Evolutionary conservation across 2,113 vertebrate genomes (phyloP), one percentile per base, ranked within the genome.

Genomic region (Cinclus cinclus): DNA sequence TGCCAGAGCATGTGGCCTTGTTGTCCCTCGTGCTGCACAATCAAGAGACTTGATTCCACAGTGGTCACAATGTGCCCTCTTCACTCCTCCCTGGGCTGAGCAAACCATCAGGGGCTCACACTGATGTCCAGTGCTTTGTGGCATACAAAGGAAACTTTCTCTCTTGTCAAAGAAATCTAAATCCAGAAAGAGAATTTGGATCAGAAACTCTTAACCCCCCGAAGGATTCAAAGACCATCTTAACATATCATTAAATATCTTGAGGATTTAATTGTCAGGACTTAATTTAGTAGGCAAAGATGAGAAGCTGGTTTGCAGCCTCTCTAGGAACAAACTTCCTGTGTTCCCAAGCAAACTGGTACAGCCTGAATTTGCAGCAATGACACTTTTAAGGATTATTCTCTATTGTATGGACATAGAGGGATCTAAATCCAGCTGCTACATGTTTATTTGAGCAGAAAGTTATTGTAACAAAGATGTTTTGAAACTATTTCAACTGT

Each of bases 401-500:
- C 33, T 63, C 15, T 78, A 33, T 53, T 2, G 14, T 31, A 12
- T 11, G 33, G 59, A 35, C 56, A 64, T 2, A 37, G 37, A 39
- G 28, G 39, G 35, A 56, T 41, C 42, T 60, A 44, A 58, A 80
- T 17, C 50, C 63, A 47, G 59, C 42, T 9, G 9, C 35, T 65
- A 16, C 0, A 0, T 50, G 49, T 59, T 56, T 63, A 19, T 41
- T 92, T 85, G 35, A 62, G 42, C 55, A 64, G 59, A 37, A 91
- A 68, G 63, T 39, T 77, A 18, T 68, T 13, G 42, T 59, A 65
- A 35, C 41, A 62, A 77, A 95, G 69, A 24, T 7, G 5, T 2
- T 9, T 84, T 81, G 47, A 55, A 20, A 46, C 71, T 69, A 47
- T 86, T 91, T 96, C 89, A 96, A 59, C 93, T 93, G 56, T 92